phyloP scores from a whole-genome alignment of 2,797 vertebrate genomes.

The Apodemus agrarius region DNA sequence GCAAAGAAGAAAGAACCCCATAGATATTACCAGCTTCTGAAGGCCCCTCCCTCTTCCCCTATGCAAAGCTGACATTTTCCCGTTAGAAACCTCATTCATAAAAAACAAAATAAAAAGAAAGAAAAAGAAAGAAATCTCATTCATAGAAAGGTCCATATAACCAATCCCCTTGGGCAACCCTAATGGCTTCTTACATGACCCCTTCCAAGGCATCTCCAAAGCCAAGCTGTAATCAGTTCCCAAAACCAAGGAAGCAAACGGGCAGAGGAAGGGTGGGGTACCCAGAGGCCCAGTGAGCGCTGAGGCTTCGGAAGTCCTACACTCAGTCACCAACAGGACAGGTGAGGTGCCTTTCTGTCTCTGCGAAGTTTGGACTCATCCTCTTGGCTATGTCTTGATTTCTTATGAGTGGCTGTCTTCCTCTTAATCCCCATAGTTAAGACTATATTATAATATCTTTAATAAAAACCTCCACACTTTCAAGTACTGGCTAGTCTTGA shows the following conservation, averaged over 20 bases:
- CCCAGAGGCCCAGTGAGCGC: not conserved
- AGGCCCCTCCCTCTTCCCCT: not conserved
- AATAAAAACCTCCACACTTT: not conserved
- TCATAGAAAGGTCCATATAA: not conserved
- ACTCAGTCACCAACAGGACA: not conserved
- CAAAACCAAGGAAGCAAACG: not conserved
- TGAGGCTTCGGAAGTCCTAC: not conserved
- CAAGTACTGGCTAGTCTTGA: not conserved
- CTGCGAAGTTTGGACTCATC: not conserved
- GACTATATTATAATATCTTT: not conserved
- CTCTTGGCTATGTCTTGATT: not conserved
- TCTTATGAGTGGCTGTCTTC: not conserved
- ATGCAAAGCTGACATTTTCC: not conserved
- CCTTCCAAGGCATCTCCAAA: not conserved
- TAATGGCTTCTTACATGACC: not conserved
- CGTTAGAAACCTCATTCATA: not conserved
- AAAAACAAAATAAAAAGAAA: too few species aligned
- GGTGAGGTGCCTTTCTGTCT: not conserved
- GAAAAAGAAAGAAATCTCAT: not conserved
- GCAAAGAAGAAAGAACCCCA: not conserved
- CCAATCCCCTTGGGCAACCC: not conserved
- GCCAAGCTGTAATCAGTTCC: not conserved
- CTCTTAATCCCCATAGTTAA: not conserved
- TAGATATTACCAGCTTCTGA: too few species aligned
- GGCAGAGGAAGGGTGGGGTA: not conserved